Evolutionary conservation across 2,797 vertebrate species (phyloP), one percentile per base, ranked within the genome.

Genomic region (Sebastes cheni): DNA sequence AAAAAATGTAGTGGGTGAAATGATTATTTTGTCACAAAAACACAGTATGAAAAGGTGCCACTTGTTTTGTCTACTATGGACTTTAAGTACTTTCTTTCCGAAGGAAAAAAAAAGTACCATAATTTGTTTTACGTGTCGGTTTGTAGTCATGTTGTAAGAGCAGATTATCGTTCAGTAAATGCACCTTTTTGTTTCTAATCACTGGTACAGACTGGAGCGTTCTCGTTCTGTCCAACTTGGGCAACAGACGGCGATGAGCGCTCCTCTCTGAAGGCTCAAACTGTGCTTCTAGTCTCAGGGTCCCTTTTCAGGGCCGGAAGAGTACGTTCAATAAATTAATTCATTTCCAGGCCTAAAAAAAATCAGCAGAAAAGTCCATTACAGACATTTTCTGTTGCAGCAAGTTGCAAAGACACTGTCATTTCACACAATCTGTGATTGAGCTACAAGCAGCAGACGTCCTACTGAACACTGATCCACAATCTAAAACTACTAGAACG

Each of bases 231-330:
- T 69, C 23, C 0, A 14, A 65, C 39, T 18, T 50, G 46, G 46
- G 46, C 46, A 50, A 8, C 18, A 52, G 8, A 52, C 46, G 18
- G 8, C 18, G 46, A 52, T n/a, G 18, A 9, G 6, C 13, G 46
- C 46, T n/a, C 46, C 46, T 52, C 20, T 20, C 46, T n/a, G 3
- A n/a, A 52, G 54, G 70, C 59, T 67, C 70, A 52, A 42, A 65
- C 70, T 61, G 54, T 54, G 70, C 72, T 73, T 67, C 54, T 67
- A 9, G 70, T 80, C 76, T 86, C 83, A 84, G 76, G 84, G 60
- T 82, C 54, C 66, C 8, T 20, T 72, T 70, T 69, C 27, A 39
- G 23, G 32, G 50, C 67, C 80, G 29, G 56, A 72, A 50, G 16
- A 69, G 22, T 52, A 52, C 7, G 16, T 50, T 50, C 46, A 50